Base-by-base conservation (phyloP, 2,888 invertebrate genomes). In the Herminia tarsipennalis region DNA sequence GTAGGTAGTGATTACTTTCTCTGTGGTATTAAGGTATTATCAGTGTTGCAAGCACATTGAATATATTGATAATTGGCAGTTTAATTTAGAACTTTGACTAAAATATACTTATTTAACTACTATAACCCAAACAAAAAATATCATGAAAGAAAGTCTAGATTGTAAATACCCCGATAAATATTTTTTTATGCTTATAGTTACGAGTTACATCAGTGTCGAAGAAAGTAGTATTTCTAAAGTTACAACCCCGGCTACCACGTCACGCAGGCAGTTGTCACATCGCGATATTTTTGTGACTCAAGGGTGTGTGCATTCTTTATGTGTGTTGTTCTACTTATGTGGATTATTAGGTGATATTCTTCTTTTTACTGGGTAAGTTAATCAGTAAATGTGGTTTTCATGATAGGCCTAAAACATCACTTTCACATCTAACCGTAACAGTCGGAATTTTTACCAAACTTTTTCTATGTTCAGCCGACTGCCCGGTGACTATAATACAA, bases 271-370 rank as follows among this genome's bases (percentile, higher is more conserved):
- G 83, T 91, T 91, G 89, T 88, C 88, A 88, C 84, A 86, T 88
- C 84, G 88, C 83, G 88, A 87, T 90, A 92, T 90, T 91, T 91
- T 91, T 90, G 90, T 90, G 86, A 81, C 86, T 86, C 86, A 86
- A 81, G 91, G 92, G 92, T 91, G 92, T 92, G 91, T 91, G 88
- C 90, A 86, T 90, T 91, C 87, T 87, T 78, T 86, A 86, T 84
- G 83, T 88, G 88, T 90, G 88, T 91, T 90, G 89, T 92, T 89
- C 92, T 90, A 91, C 91, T 80, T 91, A 92, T 91, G 91, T 91
- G 89, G 91, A 90, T 86, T 84, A 83, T 88, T 85, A 90, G 91
- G 91, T 90, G 91, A 92, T 91, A 90, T 82, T 88, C 78, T 80
- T 81, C 78, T 82, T 84, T 84, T 82, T 77, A 83, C 73, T 73